Percentiles rank a stretch among this genome's conserved stretches.
phyloP scores from a whole-genome alignment of 2,888 invertebrate genomes.

The Calliphora vomitoria region DNA sequence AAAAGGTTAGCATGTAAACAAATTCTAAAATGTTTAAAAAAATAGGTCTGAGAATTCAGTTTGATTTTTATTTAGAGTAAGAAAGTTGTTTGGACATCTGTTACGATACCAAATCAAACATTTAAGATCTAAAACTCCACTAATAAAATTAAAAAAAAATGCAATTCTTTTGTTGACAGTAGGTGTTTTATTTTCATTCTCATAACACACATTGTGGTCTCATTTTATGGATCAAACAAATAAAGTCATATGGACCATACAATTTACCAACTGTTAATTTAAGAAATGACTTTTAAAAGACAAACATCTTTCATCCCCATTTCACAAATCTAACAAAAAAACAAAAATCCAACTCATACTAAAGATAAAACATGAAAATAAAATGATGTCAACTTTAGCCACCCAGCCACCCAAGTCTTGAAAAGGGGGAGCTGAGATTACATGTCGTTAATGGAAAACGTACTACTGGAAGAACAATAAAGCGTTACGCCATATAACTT shows the following conservation, averaged over 20 bases:
- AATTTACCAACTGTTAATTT: conserved; percentile 64
- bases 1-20: too few relatives aligned
- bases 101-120: neutral
- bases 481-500: conserved; percentile 77
- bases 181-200: conserved; percentile 54
- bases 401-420: neutral
- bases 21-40: too few relatives aligned
- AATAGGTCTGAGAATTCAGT: too few relatives aligned
- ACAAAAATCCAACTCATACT: neutral
- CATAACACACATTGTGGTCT: conserved; percentile 51
- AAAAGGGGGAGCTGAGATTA: conserved; percentile 62
- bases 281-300: conserved; percentile 59
- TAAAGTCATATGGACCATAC: conserved; percentile 37
- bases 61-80: neutral
- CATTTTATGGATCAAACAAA: conserved; percentile 38
- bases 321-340: neutral
- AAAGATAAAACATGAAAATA: conserved; percentile 28
- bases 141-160: neutral
- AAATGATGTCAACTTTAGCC: conserved; percentile 60
- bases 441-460: conserved; percentile 49
- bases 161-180: conserved; percentile 26
- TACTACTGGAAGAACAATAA: conserved; percentile 46
- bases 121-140: neutral
- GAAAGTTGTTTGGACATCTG: neutral
- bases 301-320: conserved; percentile 40